Conservation (phyloP, 2,888 invertebrate species). For the Tipula helvola region DNA sequence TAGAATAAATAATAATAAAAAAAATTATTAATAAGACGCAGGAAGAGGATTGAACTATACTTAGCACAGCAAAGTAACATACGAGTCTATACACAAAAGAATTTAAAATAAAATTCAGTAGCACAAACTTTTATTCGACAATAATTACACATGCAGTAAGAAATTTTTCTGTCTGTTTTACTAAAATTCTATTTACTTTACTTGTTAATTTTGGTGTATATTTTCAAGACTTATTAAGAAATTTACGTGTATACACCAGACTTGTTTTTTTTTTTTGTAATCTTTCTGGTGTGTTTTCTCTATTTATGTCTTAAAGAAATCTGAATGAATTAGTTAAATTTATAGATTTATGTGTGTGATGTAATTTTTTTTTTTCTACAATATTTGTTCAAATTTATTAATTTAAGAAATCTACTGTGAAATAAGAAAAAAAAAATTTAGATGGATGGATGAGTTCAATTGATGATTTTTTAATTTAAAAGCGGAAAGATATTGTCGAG, state of each 20-base stretch:
- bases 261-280: background rate
- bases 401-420: background rate
- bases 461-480: background rate
- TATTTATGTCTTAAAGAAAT: background rate
- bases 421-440: background rate
- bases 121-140: background rate
- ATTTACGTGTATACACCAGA: background rate
- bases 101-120: background rate
- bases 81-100: background rate
- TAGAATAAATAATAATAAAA: background rate
- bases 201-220: background rate
- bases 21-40: background rate
- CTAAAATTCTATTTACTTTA: background rate
- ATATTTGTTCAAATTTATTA: background rate
- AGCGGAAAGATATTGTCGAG: background rate
- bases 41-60: background rate
- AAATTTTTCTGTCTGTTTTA: constrained; percentile 4
- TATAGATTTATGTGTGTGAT: background rate
- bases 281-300: background rate
- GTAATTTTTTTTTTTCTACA: background rate
- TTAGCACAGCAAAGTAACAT: background rate
- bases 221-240: background rate
- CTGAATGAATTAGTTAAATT: background rate
- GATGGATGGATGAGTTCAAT: background rate
- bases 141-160: background rate